Evolutionary conservation across 2,797 vertebrate species (phyloP), one percentile per base, ranked within the genome.

Genomic region (Semotilus atromaculatus): DNA sequence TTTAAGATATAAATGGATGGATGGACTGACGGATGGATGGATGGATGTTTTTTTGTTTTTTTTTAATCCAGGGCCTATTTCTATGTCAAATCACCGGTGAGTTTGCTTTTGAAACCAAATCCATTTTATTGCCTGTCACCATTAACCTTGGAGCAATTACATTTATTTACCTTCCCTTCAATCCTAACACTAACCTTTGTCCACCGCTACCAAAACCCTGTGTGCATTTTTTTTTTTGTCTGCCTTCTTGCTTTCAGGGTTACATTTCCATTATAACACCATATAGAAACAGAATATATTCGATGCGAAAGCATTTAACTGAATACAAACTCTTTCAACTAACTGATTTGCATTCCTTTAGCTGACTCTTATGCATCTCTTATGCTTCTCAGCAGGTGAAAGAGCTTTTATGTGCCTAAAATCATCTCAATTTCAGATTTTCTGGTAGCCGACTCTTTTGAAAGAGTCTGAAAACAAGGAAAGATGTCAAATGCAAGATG

Each of bases 101-200:
- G 92, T 94, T 94, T 94, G 90, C 95, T 95, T 95, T 95, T 97
- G 97, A 97, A 96, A 96, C 88, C 87, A 96, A 97, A 98, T 98
- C 96, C 96, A 96, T 98, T 98, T 97, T 97, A 96, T 95, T 97
- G 96, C 95, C 92, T 96, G 94, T 96, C 96, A 97, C 96, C 96
- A 99, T 98, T 99, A 98, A 98, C 97, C 97, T 99, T 97, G 97
- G 97, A 97, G 96, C 96, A 96, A 95, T 96, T 97, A 95, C 95
- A 97, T 97, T 96, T 96, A 94, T 97, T 97, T 96, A 94, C 96
- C 93, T 93, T 91, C 92, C 92, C 93, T 79, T 51, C 83, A 90
- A 92, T 92, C 92, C 34, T 79, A 87, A 89, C 90, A 51, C 78
- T 87, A 91, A 95, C 93, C 94, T 93, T 93, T 94, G 92, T 92